Conservation (phyloP, 2,113 vertebrate species). For the Leptosomus discolor region DNA sequence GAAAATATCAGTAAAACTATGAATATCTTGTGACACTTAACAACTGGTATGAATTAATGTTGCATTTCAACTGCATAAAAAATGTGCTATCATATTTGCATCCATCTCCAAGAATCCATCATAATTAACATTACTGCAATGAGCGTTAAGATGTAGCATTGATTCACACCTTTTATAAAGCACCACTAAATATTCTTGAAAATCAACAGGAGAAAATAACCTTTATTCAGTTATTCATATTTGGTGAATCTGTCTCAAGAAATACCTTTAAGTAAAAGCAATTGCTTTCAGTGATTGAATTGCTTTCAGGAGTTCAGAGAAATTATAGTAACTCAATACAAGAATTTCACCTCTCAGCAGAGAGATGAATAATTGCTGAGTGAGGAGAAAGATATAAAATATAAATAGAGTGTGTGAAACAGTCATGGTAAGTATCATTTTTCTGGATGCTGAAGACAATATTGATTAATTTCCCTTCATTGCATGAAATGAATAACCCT, state of each 20-base stretch:
- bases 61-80: background rate
- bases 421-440: slow-evolving; percentile 23
- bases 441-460: slow-evolving; percentile 41
- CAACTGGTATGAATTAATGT: slow-evolving; percentile 7
- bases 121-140: background rate
- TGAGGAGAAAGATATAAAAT: slow-evolving; percentile 62
- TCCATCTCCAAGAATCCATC: background rate
- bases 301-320: slow-evolving; percentile 4
- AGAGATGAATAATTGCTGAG: slow-evolving; percentile 39
- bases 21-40: slow-evolving; percentile 14
- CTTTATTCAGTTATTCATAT: background rate
- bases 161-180: background rate
- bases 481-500: slow-evolving; percentile 33
- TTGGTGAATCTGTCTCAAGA: background rate
- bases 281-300: slow-evolving; percentile 10
- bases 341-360: slow-evolving; percentile 18
- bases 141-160: background rate
- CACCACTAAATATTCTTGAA: background rate
- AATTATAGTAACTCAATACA: slow-evolving; percentile 19
- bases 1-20: slow-evolving; percentile 15
- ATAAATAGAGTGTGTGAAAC: slow-evolving; percentile 52
- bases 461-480: slow-evolving; percentile 32
- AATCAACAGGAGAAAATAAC: background rate
- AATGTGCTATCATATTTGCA: background rate
- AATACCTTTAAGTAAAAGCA: slow-evolving; percentile 24